Evolutionary conservation across 1,140 invertebrate genomes (phyloP).

Genomic region (Chironomus tepperi): DNA sequence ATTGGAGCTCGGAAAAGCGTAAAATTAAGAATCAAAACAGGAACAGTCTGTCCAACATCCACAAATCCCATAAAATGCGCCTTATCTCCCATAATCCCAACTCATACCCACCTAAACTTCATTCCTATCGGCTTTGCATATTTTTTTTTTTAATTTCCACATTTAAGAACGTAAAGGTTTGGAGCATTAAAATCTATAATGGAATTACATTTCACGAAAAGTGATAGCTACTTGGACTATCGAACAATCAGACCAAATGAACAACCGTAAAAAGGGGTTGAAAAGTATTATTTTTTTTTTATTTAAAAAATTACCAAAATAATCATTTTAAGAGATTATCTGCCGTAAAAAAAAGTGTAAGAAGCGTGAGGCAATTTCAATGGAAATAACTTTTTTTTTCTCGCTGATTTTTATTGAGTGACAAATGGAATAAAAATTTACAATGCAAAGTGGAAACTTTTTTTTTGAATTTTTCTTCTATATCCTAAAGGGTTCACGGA

Average conservation of each 20-base stretch:
- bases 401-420: conserved; percentile 9
- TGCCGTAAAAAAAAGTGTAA: neutral
- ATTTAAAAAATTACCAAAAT: neutral
- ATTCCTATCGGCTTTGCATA: neutral
- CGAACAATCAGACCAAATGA: conserved; percentile 12
- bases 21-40: too few species aligned
- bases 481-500: neutral
- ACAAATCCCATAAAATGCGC: too few species aligned
- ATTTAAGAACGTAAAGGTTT: conserved; percentile 14
- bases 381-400: neutral
- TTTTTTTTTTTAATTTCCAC: neutral
- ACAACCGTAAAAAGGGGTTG: conserved; percentile 16
- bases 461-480: neutral
- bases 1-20: too few species aligned
- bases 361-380: conserved; percentile 7
- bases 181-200: conserved; percentile 18
- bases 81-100: too few species aligned
- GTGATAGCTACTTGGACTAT: neutral
- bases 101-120: too few species aligned
- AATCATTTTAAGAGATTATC: conserved; percentile 22
- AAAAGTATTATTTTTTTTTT: conserved; percentile 17
- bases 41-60: too few species aligned
- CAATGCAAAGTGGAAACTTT: neutral
- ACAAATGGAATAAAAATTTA: conserved; percentile 19
- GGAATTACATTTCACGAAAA: conserved; percentile 5